Evolutionary conservation across 2,888 invertebrate genomes (phyloP).

Genomic region (Thymelicus acteon): DNA sequence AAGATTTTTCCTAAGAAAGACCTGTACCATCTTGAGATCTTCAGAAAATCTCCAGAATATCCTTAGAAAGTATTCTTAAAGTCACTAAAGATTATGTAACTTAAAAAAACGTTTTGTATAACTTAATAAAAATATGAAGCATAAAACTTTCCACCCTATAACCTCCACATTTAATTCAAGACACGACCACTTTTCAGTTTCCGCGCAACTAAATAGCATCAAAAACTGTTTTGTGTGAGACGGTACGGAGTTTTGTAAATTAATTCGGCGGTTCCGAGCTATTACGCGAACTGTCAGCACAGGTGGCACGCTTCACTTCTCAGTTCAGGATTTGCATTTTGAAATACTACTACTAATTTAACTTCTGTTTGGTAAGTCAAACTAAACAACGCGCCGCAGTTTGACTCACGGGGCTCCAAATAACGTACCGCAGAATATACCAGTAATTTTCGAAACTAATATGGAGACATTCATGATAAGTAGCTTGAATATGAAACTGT

Average conservation of each 20-base stretch:
- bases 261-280: conserved; percentile 79
- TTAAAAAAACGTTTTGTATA: too few relatives aligned
- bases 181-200: conserved; percentile 40
- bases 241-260: conserved; percentile 79
- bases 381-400: conserved; percentile 65
- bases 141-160: neutral
- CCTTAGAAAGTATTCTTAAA: too few relatives aligned
- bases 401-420: conserved; percentile 53
- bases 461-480: neutral
- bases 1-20: too few relatives aligned
- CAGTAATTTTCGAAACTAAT: conserved; percentile 17
- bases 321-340: conserved; percentile 71
- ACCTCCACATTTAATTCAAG: conserved; percentile 46
- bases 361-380: conserved; percentile 72
- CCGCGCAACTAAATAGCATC: conserved; percentile 57
- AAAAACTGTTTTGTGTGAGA: conserved; percentile 73
- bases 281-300: conserved; percentile 81
- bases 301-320: conserved; percentile 70
- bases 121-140: neutral
- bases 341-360: conserved; percentile 78
- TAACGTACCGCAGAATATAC: conserved; percentile 44
- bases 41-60: too few relatives aligned
- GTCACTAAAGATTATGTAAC: too few relatives aligned
- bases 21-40: too few relatives aligned
- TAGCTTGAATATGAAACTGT: neutral